Conservation (phyloP, 2,113 vertebrate species). For the Corvus cornix region DNA sequence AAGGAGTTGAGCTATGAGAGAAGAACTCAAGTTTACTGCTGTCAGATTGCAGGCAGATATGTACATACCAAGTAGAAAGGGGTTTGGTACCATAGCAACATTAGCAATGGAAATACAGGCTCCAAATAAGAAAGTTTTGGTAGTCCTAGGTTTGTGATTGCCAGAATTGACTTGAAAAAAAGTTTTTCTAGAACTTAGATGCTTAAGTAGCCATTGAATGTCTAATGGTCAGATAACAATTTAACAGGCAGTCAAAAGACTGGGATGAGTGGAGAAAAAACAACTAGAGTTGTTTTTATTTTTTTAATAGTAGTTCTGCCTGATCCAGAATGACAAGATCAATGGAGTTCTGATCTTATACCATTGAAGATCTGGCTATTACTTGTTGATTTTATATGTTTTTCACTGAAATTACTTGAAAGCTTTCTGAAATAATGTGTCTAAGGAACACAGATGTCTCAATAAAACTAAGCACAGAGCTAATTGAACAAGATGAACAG, state of each 20-base stretch:
- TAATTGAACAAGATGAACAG: neutral
- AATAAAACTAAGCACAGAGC: neutral
- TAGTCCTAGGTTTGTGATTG: neutral
- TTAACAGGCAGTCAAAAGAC: neutral
- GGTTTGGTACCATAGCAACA: neutral
- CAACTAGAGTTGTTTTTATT: neutral
- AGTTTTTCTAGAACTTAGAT: neutral
- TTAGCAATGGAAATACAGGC: neutral
- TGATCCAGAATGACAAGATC: neutral
- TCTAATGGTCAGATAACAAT: neutral
- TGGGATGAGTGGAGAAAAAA: neutral
- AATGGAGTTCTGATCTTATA: neutral
- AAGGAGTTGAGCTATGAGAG: conserved; percentile 16
- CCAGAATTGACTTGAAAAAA: neutral
- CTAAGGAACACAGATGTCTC: neutral
- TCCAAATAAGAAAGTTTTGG: neutral
- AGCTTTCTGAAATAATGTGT: neutral
- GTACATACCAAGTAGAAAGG: neutral
- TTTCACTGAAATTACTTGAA: neutral
- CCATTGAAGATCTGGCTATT: neutral
- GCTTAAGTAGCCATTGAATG: neutral
- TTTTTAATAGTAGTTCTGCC: neutral
- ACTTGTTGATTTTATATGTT: neutral
- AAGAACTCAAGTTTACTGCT: neutral
- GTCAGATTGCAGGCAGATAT: conserved; percentile 10